Percentiles rank a stretch among this genome's conserved stretches.
Conservation (phyloP, 2,888 invertebrate genomes). For the Drymonia ruficornis region DNA sequence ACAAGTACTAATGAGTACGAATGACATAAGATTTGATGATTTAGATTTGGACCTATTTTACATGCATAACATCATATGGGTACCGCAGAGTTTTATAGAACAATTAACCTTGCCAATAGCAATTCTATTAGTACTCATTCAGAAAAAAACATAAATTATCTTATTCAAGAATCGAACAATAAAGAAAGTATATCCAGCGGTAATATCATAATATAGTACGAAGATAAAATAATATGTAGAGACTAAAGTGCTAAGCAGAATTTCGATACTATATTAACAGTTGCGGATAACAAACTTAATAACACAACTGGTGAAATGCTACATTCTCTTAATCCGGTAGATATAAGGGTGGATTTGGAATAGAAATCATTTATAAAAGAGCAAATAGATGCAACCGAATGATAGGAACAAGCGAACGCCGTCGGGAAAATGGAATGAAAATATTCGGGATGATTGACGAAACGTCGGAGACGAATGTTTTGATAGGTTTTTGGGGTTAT, state of each 20-base stretch:
- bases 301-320: neutral
- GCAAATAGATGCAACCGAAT: slow-evolving; percentile 9
- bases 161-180: neutral
- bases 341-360: slow-evolving; percentile 16
- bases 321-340: neutral
- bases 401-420: slow-evolving; percentile 24
- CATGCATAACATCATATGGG: no score
- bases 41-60: no score
- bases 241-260: neutral
- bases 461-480: slow-evolving; percentile 46
- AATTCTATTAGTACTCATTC: neutral
- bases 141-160: neutral
- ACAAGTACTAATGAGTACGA: no score
- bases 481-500: slow-evolving; percentile 36
- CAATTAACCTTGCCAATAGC: no score
- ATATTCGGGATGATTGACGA: slow-evolving; percentile 51
- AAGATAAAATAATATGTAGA: neutral
- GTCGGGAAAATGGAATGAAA: slow-evolving; percentile 52
- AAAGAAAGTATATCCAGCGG: neutral
- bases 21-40: no score
- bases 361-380: slow-evolving; percentile 3
- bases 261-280: slow-evolving; percentile 9
- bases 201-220: neutral
- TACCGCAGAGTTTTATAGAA: no score
- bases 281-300: slow-evolving; percentile 9